Evolutionary conservation across 2,113 vertebrate genomes (phyloP).

Genomic region (Hippocampus guttulatus): DNA sequence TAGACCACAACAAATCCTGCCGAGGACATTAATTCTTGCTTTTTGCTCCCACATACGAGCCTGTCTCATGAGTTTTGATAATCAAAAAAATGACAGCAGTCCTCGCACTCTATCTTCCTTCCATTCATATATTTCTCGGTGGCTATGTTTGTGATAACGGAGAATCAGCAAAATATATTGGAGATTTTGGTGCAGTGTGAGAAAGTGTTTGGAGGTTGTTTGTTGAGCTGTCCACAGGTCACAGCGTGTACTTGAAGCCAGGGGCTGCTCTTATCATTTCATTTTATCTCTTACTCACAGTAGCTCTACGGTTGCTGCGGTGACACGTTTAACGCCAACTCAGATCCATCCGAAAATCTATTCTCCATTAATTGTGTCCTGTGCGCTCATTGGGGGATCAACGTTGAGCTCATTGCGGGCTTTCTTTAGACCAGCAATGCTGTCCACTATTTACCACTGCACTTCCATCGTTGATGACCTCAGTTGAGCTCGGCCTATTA

Average conservation of each 20-base stretch:
- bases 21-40: conserved; percentile 3
- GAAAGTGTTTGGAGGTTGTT: conserved; percentile 50
- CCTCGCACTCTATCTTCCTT: conserved; percentile 52
- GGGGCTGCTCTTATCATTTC: conserved; percentile 19
- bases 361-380: not conserved
- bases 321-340: not conserved
- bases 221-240: conserved; percentile 50
- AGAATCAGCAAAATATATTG: conserved; percentile 47
- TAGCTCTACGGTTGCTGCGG: conserved; percentile 22
- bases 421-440: not conserved
- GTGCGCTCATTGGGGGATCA: not conserved
- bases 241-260: conserved; percentile 24
- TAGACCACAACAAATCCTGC: conserved; percentile 26
- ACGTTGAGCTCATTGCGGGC: not conserved
- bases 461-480: not conserved
- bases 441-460: not conserved
- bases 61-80: conserved; percentile 57
- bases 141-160: conserved; percentile 49
- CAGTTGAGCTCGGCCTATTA: not conserved
- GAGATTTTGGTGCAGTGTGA: conserved; percentile 18
- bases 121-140: conserved; percentile 43
- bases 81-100: conserved; percentile 57
- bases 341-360: not conserved
- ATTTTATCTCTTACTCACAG: conserved; percentile 10
- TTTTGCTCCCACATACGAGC: conserved; percentile 35